Conservation (phyloP, 1,140 invertebrate species). For the Tenebrio molitor region DNA sequence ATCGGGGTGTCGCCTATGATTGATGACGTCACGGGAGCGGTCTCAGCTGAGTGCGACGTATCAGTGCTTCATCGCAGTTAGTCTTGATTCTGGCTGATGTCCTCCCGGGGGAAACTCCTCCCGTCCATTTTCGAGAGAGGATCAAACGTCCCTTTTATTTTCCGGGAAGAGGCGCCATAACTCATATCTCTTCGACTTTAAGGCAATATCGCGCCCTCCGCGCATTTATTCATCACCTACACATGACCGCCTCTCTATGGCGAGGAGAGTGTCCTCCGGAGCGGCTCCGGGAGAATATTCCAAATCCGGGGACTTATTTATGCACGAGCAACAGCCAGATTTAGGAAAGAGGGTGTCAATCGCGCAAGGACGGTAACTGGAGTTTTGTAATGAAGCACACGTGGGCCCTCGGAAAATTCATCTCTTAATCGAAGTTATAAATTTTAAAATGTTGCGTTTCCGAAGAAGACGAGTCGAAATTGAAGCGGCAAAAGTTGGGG, state of each 20-base stretch:
- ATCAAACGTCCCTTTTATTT: slow-evolving; percentile 38
- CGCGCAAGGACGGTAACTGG: no score
- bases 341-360: no score
- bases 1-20: slow-evolving; percentile 31
- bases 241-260: slow-evolving; percentile 18
- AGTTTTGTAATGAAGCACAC: no score
- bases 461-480: no score
- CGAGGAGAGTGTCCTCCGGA: not conserved
- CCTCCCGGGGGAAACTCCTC: slow-evolving; percentile 17
- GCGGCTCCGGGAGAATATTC: not conserved
- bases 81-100: slow-evolving; percentile 33
- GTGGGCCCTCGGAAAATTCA: slow-evolving; percentile 3
- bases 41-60: slow-evolving; percentile 21
- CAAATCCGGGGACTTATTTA: not conserved
- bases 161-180: slow-evolving; percentile 26
- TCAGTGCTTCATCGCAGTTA: slow-evolving; percentile 39
- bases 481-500: not conserved
- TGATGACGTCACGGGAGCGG: slow-evolving; percentile 30
- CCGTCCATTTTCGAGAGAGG: slow-evolving; percentile 36
- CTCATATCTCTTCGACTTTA: slow-evolving; percentile 33
- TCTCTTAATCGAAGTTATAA: slow-evolving; percentile 11
- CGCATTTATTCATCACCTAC: slow-evolving; percentile 37
- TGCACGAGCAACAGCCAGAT: slow-evolving; percentile 8
- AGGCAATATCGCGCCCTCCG: slow-evolving; percentile 12
- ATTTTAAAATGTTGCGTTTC: slow-evolving; percentile 1